Conservation (phyloP, 92 coral and sea anemone genomes). For the Epizoanthus ramosus region DNA sequence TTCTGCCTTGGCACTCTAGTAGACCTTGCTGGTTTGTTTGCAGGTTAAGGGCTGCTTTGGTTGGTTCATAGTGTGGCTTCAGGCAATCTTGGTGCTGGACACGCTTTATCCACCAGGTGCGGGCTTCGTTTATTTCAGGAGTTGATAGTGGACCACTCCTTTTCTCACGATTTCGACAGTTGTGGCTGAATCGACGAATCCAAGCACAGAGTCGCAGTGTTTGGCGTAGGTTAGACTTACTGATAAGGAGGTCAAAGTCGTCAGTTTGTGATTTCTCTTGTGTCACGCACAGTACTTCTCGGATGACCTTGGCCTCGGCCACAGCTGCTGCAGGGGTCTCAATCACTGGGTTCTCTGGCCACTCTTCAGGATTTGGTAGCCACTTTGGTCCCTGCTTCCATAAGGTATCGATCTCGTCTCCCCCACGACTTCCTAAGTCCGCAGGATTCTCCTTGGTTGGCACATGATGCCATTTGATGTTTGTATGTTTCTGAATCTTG, state of each 20-base stretch:
- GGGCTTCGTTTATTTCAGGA: constrained; percentile 24
- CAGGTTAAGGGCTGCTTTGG: constrained; percentile 18
- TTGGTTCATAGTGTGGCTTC: not conserved
- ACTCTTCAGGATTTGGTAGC: not conserved
- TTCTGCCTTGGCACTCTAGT: constrained; percentile 25
- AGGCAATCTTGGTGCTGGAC: constrained; percentile 4
- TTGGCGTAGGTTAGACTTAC: not conserved
- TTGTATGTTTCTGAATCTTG: constrained; percentile 16
- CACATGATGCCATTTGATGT: constrained; percentile 1
- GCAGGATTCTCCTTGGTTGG: constrained; percentile 7
- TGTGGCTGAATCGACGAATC: constrained; percentile 37
- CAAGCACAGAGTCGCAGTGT: constrained; percentile 29
- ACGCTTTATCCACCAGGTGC: constrained; percentile 39
- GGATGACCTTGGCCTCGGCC: constrained; percentile 27
- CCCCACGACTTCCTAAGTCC: constrained; percentile 3
- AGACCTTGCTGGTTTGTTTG: constrained; percentile 18
- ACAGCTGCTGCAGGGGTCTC: not conserved
- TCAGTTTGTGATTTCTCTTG: not conserved
- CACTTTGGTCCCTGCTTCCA: constrained; percentile 12
- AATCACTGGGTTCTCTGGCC: constrained; percentile 6
- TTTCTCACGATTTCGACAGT: constrained; percentile 32
- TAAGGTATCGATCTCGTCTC: not conserved
- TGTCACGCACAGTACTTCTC: constrained; percentile 36
- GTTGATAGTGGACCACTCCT: constrained; percentile 31
- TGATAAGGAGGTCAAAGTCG: constrained; percentile 19